A percentile compares a stretch with the other conserved stretches of the same genome.
These are phyloP conservation scores for human DNA, from an alignment of 2,113 vertebrate genomes.

Conservation along the genomic window DNA sequence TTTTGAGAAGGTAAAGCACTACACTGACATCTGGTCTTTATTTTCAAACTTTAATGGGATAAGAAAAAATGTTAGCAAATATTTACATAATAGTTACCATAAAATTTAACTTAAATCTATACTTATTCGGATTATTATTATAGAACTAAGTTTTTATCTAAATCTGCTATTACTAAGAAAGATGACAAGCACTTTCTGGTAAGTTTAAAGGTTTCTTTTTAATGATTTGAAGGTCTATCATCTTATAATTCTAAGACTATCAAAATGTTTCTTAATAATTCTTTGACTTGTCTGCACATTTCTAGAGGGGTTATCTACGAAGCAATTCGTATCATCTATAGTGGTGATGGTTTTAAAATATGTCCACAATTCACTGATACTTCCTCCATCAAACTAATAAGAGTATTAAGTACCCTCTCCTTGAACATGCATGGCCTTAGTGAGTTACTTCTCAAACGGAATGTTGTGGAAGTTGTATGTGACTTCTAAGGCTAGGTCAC, in stretches of 20 bases:
- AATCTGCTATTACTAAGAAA: background rate
- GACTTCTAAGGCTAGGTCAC: background rate
- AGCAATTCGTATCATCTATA: background rate
- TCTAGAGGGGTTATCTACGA: background rate
- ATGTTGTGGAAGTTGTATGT: background rate
- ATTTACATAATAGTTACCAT: background rate
- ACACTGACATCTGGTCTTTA: background rate
- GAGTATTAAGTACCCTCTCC: background rate
- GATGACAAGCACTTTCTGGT: background rate
- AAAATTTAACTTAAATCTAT: conserved; percentile 31
- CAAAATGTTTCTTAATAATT: background rate
- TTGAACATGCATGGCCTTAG: background rate
- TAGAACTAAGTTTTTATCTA: background rate
- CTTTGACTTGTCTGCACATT: background rate
- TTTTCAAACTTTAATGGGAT: background rate
- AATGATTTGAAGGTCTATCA: background rate
- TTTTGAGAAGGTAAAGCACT: background rate
- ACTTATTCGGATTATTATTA: background rate
- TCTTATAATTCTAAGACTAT: background rate
- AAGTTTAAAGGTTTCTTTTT: background rate
- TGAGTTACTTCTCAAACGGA: background rate
- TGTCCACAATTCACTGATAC: background rate
- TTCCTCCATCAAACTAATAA: background rate
- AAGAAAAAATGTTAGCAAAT: conserved; percentile 11
- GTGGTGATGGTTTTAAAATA: conserved; percentile 1